phyloP scores from a whole-genome alignment of 1,140 invertebrate genomes.

The Xylocopa sonorina region DNA sequence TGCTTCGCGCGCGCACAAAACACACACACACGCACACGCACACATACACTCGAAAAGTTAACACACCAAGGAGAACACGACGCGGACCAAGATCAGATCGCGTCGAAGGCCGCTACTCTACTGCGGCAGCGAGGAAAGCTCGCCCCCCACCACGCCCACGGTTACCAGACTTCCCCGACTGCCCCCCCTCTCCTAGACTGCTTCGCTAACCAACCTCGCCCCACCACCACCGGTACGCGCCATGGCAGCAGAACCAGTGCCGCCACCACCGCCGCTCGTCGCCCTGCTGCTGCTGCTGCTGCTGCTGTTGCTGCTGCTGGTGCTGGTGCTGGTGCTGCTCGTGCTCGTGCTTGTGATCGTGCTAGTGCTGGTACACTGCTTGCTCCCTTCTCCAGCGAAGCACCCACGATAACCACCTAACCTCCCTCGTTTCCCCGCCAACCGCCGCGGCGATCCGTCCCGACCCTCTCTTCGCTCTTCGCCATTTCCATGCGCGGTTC shows the following conservation, averaged over 20 bases:
- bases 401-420: conserved; percentile 59
- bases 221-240: no score
- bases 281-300: no score
- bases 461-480: background rate
- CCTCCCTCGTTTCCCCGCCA: conserved; percentile 24
- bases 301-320: no score
- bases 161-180: conserved; percentile 35
- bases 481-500: background rate
- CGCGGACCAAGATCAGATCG: conserved; percentile 58
- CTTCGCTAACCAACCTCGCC: no score
- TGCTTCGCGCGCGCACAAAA: background rate
- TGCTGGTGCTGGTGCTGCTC: no score
- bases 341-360: no score
- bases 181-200: no score
- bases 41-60: conserved; percentile 2
- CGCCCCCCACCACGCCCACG: conserved; percentile 67
- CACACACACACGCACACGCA: conserved; percentile 20
- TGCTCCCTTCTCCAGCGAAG: conserved; percentile 46
- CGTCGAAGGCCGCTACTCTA: conserved; percentile 81
- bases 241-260: conserved; percentile 11
- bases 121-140: conserved; percentile 74
- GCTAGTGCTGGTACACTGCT: no score
- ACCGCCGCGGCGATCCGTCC: background rate
- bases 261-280: conserved; percentile 31
- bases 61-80: conserved; percentile 21